phyloP scores from a whole-genome alignment of 2,113 vertebrate species.

The Equus quagga region DNA sequence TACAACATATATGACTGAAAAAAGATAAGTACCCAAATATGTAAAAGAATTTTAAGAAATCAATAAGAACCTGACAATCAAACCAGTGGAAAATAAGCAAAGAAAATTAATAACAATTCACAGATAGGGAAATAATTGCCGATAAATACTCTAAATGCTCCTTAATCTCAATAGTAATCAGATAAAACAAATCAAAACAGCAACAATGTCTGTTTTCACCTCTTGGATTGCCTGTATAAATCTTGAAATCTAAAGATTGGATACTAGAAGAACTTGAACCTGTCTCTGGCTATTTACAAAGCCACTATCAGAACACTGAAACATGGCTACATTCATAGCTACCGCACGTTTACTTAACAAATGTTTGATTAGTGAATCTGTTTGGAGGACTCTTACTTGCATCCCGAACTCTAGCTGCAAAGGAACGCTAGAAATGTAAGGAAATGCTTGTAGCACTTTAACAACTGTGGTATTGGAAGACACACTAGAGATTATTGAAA shows the following conservation, averaged over 20 bases:
- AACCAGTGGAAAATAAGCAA: not conserved
- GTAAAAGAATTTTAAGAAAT: not conserved
- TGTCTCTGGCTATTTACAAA: not conserved
- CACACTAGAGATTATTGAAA: not conserved
- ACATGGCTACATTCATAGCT: not conserved
- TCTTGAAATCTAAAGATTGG: not conserved
- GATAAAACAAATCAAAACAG: not conserved
- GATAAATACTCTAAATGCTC: not conserved
- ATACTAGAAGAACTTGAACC: not conserved
- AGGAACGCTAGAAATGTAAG: not conserved
- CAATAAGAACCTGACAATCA: not conserved
- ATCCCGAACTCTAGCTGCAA: not conserved
- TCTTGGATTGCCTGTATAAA: not conserved
- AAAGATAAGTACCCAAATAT: not conserved
- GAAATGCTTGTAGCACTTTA: not conserved
- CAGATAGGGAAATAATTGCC: not conserved
- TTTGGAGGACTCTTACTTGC: not conserved
- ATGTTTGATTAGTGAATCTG: not conserved
- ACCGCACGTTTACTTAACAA: not conserved
- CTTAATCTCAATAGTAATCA: too few relatives aligned
- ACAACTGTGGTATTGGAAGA: not conserved
- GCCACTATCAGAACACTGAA: not conserved
- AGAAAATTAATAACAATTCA: not conserved
- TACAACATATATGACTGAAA: not conserved
- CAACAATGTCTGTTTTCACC: not conserved